Base-by-base conservation (phyloP, 2,888 invertebrate genomes). In the Drosophila eohydei region DNA sequence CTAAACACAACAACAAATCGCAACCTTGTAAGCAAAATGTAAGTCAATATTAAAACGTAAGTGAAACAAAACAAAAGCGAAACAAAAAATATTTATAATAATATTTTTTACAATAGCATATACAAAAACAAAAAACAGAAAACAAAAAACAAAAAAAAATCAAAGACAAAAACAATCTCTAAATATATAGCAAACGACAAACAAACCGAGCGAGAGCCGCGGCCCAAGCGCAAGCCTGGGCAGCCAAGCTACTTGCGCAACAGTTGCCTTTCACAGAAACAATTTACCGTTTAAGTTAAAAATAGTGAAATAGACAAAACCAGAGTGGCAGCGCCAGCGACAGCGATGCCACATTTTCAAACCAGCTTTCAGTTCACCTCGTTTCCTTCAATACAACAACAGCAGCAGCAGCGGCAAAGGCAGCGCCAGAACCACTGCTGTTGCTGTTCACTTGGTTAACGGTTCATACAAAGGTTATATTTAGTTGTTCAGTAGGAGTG, bases 91-190 rank as follows among this genome's bases (percentile, higher is more conserved):
- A 86, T 84, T 84, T 89, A 81, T 81, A 87, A 80, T 78, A 87
- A 87, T 87, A 87, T 87, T 88, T 87, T 87, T 87, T 87, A 87
- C 87, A 87, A 87, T 87, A 87, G 87, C 81, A 84, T 89, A 87
- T 87, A 87, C 85, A 89, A 82, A 89, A 65, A 74, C 41, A 26
- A 46, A 62, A 62, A 68, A 21, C 21, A 21, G 21, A 21, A 21
- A 21, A 21, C 1, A 40, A 52, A 12, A 43, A 60, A 44, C 34
- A 64, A 72, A 81, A 74, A 80, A 72, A 81, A 77, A 21, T 21
- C 21, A 21, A 21, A 21, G 21, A 80, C 85, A 88, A 28, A 81
- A 64, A 65, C 74, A 82, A 81, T 77, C 78, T 67, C 79, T 83
- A 76, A 78, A 83, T 77, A 88, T 75, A 89, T 83, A 87, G 88